Conservation (phyloP, 2,797 vertebrate species). For the Sus cebifrons region DNA sequence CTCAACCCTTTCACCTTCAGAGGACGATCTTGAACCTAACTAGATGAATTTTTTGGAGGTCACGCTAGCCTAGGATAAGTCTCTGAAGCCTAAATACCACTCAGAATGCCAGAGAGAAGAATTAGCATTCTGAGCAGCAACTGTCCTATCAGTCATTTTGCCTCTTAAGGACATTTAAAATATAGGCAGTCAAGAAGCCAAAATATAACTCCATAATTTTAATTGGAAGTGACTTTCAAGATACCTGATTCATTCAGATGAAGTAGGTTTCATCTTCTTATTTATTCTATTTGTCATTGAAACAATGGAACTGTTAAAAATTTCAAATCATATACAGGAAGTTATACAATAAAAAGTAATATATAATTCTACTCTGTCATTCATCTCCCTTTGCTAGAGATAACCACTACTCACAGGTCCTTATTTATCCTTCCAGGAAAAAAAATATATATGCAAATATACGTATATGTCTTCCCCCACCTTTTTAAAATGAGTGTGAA, state of each 20-base stretch:
- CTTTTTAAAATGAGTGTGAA: not conserved
- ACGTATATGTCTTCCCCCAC: not conserved
- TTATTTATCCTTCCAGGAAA: conserved; percentile 41
- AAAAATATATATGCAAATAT: not conserved
- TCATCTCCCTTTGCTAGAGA: not conserved
- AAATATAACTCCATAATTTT: conserved; percentile 52
- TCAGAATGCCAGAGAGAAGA: not conserved
- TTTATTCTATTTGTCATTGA: conserved; percentile 53
- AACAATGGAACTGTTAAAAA: conserved; percentile 6
- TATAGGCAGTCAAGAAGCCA: not conserved
- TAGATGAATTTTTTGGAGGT: conserved; percentile 4
- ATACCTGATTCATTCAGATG: conserved; percentile 47
- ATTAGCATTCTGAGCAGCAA: conserved; percentile 49
- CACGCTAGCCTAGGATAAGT: not conserved
- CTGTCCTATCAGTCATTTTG: not conserved
- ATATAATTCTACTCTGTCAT: not conserved
- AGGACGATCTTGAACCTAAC: not conserved
- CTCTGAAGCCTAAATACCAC: not conserved
- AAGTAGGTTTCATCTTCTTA: conserved; percentile 51
- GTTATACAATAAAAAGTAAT: not conserved
- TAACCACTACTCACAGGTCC: not conserved
- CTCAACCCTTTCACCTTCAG: not conserved
- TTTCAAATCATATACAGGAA: not conserved
- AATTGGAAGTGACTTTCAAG: conserved; percentile 59
- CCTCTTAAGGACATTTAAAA: conserved; percentile 52